Evolutionary conservation across 2,888 invertebrate genomes (phyloP).

Genomic region (Phaonia tiefii): DNA sequence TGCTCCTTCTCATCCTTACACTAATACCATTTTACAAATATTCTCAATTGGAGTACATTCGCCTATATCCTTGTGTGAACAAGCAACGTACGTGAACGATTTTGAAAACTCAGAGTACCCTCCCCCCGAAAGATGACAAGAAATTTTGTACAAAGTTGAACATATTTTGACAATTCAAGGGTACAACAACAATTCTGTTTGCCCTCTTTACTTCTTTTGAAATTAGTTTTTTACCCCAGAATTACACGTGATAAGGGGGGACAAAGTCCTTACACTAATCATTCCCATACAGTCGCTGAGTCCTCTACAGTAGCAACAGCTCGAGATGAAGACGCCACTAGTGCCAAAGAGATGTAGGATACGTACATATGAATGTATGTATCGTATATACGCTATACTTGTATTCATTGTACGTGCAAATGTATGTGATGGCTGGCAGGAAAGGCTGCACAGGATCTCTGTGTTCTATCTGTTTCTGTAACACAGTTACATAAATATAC

Average conservation of each 20-base stretch:
- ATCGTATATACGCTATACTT: no score
- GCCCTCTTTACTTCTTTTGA: neutral
- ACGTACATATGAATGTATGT: neutral
- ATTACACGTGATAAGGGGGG: neutral
- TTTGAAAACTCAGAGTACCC: neutral
- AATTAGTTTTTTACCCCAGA: neutral
- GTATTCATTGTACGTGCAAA: no score
- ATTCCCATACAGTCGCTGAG: neutral
- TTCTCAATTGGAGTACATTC: no score
- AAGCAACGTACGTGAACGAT: conserved; percentile 8
- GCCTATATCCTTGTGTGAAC: no score
- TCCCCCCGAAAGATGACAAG: conserved; percentile 11
- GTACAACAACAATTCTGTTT: neutral
- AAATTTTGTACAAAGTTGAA: conserved; percentile 33
- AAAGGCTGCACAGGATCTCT: conserved; percentile 34
- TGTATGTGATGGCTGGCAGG: neutral
- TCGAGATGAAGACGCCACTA: neutral
- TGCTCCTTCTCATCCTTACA: neutral
- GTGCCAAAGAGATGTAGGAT: neutral
- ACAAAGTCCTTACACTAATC: neutral
- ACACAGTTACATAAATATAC: conserved; percentile 36
- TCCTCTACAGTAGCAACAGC: conserved; percentile 10
- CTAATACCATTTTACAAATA: no score
- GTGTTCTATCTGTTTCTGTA: conserved; percentile 42
- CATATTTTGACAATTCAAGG: conserved; percentile 53